Evolutionary conservation across 2,113 vertebrate species (phyloP).

Genomic region (Ellobius talpinus): DNA sequence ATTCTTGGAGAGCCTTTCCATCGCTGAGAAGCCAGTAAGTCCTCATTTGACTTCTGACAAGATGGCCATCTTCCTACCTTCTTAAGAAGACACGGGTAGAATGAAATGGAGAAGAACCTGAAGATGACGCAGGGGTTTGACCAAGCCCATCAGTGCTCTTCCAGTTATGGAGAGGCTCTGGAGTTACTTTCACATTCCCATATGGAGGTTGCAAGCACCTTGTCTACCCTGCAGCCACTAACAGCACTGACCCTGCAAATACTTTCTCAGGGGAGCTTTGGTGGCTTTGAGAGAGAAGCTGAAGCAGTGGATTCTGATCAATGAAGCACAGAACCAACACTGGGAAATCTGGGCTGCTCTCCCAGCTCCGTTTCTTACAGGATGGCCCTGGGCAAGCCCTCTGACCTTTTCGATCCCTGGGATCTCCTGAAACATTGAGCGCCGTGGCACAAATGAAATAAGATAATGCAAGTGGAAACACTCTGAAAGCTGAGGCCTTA

Average conservation of each 20-base stretch:
- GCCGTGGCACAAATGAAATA: background rate
- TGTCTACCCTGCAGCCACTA: background rate
- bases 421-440: background rate
- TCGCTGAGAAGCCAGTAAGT: background rate
- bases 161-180: background rate
- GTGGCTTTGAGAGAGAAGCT: background rate
- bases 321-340: background rate
- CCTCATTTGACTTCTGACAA: background rate
- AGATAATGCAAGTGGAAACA: background rate
- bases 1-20: background rate
- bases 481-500: background rate
- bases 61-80: background rate
- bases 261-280: background rate
- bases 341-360: background rate
- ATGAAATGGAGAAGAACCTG: background rate
- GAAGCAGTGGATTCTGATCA: background rate
- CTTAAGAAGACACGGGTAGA: background rate
- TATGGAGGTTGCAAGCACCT: background rate
- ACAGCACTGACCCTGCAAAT: background rate
- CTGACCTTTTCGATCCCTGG: background rate
- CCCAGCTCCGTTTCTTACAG: background rate
- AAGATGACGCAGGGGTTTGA: background rate
- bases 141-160: background rate
- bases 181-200: background rate
- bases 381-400: background rate